Evolutionary conservation across 1,140 invertebrate genomes (phyloP), one percentile per base, ranked within the genome.

Genomic region (Anadara kagoshimensis): DNA sequence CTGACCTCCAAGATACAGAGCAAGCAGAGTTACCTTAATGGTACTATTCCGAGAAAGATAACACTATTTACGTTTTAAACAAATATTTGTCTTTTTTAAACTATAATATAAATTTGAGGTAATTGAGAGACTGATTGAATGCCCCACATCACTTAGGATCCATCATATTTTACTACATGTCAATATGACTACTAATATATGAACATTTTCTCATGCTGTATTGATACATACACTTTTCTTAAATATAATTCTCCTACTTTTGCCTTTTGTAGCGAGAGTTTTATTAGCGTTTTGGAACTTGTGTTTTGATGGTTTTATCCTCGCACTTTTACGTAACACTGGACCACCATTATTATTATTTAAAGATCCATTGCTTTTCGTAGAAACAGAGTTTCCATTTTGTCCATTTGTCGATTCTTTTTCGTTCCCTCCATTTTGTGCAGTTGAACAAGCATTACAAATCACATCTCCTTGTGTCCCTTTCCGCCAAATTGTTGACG

Each of bases 191-290:
- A n/a, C n/a, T n/a, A n/a, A n/a, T n/a, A n/a, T 49, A 49, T 49
- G 10, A n/a, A 18, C 3, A 14, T 4, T 14, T 49, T 49, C 1
- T 49, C 47, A 49, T 47, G 8, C 8, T 47, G 16, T 16, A 47
- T 47, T 10, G 45, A 47, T 49, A 49, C 47, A 18, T 85, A 92
- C 92, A 81, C 92, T 92, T 84, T 94, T 93, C 85, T 96, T 96
- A 82, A 95, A 95, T 59, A 96, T 92, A 29, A 93, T 92, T 78
- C 95, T 89, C 14, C 95, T 91, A 44, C 94, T 94, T 86, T 94
- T 92, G 14, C 94, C 92, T 79, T 94, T 94, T 0, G 92, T 91
- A 0, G 91, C 90, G 0, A 90, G 69, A 80, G 85, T 73, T 86
- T 91, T 92, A 90, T 64, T 90, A 86, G 75, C 91, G 85, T 12